Percentiles rank a stretch among this genome's conserved stretches.
phyloP scores from a whole-genome alignment of 2,113 vertebrate species.

The Barbus barbus region DNA sequence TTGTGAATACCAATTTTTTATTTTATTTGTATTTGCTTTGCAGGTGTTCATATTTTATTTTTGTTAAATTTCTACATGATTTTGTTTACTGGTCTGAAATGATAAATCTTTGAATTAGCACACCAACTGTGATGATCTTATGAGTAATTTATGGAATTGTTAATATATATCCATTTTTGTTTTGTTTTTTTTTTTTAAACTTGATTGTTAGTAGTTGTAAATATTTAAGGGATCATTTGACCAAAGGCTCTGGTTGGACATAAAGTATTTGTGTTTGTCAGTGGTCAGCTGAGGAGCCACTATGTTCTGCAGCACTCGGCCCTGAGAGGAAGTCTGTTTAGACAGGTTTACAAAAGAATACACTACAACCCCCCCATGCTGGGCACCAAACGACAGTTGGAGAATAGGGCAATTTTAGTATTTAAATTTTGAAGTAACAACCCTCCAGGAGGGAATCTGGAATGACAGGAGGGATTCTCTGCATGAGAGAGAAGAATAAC shows the following conservation, averaged over 20 bases:
- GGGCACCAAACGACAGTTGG: slow-evolving; percentile 26
- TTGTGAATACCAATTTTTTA: slow-evolving; percentile 39
- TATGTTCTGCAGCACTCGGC: not conserved
- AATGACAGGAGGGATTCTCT: slow-evolving; percentile 67
- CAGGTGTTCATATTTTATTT: slow-evolving; percentile 44
- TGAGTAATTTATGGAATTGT: slow-evolving; percentile 38
- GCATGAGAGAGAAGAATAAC: slow-evolving; percentile 70
- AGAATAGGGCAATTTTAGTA: slow-evolving; percentile 28
- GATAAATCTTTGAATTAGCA: not conserved
- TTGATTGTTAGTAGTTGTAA: slow-evolving; percentile 12
- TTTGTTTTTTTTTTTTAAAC: too few species aligned
- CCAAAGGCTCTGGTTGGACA: slow-evolving; percentile 50
- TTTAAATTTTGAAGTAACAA: slow-evolving; percentile 40
- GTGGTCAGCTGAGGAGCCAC: not conserved
- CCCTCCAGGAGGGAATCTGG: slow-evolving; percentile 23
- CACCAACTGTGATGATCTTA: slow-evolving; percentile 11
- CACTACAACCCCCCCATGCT: slow-evolving; percentile 43
- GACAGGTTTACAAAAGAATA: slow-evolving; percentile 49
- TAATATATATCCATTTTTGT: not conserved
- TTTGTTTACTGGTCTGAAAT: slow-evolving; percentile 43
- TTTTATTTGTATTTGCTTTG: slow-evolving; percentile 41
- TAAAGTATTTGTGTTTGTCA: slow-evolving; percentile 7
- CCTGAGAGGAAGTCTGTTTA: slow-evolving; percentile 17
- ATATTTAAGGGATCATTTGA: slow-evolving; percentile 42
- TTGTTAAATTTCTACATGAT: slow-evolving; percentile 39